Evolutionary conservation across 2,888 invertebrate species (phyloP).

Genomic region (Gisinianus flammeolus): DNA sequence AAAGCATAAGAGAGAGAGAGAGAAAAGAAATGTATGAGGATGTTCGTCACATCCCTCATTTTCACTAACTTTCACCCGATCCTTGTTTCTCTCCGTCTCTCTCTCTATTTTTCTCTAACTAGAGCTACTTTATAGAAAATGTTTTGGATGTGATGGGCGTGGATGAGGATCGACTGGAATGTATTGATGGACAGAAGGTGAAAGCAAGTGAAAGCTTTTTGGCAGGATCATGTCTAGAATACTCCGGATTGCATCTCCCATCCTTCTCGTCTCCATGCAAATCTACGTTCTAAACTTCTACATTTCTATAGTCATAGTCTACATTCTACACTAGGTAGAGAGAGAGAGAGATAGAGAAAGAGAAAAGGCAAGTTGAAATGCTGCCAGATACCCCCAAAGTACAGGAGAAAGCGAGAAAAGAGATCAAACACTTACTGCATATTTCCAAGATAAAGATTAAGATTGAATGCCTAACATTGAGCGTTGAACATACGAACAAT

Average conservation of each 20-base stretch:
- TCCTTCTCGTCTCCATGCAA: constrained; percentile 26
- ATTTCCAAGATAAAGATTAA: too few relatives aligned
- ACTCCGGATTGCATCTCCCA: constrained; percentile 4
- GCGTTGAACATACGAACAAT: neutral
- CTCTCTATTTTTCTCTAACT: constrained; percentile 5
- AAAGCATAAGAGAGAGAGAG: neutral
- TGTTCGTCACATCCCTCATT: constrained; percentile 17
- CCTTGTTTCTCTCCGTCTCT: neutral
- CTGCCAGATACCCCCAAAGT: constrained; percentile 14
- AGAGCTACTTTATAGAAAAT: constrained; percentile 2
- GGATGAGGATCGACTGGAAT: neutral
- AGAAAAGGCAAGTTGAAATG: constrained; percentile 24
- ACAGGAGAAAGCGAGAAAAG: constrained; percentile 5
- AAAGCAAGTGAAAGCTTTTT: constrained; percentile 36
- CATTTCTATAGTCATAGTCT: neutral
- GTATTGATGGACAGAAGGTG: constrained; percentile 28
- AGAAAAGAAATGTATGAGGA: neutral
- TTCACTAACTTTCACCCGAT: constrained; percentile 17
- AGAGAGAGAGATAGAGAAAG: constrained; percentile 13
- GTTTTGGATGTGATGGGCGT: neutral
- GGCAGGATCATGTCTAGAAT: constrained; percentile 35
- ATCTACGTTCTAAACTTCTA: neutral
- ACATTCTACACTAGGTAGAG: neutral
- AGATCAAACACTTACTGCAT: constrained; percentile 21
- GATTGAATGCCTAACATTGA: too few relatives aligned